Evolutionary conservation across 37 sponge, comb jelly and placozoan species (phyloP).

Genomic region (Beroe ovata): DNA sequence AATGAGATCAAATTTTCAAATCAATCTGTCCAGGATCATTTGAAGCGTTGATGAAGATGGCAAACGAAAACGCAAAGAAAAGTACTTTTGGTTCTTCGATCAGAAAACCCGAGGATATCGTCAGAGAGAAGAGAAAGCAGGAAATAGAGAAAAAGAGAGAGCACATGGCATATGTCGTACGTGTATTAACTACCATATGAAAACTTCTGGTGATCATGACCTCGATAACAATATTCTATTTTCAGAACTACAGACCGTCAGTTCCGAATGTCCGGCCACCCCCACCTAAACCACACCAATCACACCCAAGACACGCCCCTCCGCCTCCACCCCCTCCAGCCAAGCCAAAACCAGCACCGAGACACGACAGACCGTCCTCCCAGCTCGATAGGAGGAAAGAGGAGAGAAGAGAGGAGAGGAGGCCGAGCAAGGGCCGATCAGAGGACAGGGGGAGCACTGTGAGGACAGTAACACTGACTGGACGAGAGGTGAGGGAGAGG

Average conservation of each 20-base stretch:
- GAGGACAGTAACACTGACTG: neutral
- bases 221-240: too few species aligned
- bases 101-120: constrained; percentile 12
- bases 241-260: constrained; percentile 25
- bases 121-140: constrained; percentile 26
- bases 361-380: neutral
- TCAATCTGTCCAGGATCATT: constrained; percentile 38
- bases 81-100: constrained; percentile 1
- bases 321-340: neutral
- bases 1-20: too few species aligned
- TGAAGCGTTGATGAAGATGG: constrained; percentile 37
- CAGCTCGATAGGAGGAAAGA: neutral
- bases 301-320: neutral
- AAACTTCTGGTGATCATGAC: too few species aligned
- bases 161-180: neutral
- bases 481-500: neutral
- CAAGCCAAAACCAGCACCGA: neutral
- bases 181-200: too few species aligned
- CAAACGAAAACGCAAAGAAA: neutral
- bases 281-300: neutral
- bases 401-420: constrained; percentile 16
- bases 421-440: neutral
- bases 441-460: neutral
- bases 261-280: constrained; percentile 3
- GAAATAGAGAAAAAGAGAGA: neutral